Evolutionary conservation across 2,113 vertebrate genomes (phyloP), one percentile per base, ranked within the genome.

Genomic region (Chaenogobius annularis): DNA sequence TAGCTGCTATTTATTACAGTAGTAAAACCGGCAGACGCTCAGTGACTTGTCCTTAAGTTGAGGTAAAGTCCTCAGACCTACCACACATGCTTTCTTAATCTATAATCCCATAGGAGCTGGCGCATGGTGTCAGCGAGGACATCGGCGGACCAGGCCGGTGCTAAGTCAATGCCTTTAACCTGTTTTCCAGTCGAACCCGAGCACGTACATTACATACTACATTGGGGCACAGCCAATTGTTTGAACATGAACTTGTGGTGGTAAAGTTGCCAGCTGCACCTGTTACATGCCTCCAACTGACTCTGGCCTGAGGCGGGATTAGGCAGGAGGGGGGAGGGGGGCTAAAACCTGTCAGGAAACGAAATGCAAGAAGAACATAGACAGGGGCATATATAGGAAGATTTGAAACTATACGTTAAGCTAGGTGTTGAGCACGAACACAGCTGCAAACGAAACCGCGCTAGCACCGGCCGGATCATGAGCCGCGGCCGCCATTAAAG

Each of bases 181-280:
- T 0, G 68, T 73, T 54, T 65, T 68, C 43, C 55, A 23, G n/a
- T 58, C 52, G 20, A 19, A 3, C 62, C n/a, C n/a, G 59, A 63
- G 76, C 70, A 64, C 55, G 58, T 74, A 70, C 50, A 46, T 13
- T 76, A 66, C 48, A 46, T 7, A 43, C 19, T 56, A 50, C 26
- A 54, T 61, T 66, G 66, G 12, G 15, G 74, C 65, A 11, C 47
- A 54, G 63, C 43, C 59, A 61, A 72, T 74, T 23, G 75, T 81
- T 61, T 37, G 73, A 73, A 66, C 74, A 69, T 56, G 67, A 73
- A 65, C 68, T 79, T 35, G 68, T 67, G 44, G 65, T 85, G 69
- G 68, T 68, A 55, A 80, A 78, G 26, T 75, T 78, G 64, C 35
- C 68, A 52, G 59, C 74, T 79, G 78, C 87, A 90, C 90, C 85